Conservation (phyloP, 2,888 invertebrate genomes). For the Thyatira batis region DNA sequence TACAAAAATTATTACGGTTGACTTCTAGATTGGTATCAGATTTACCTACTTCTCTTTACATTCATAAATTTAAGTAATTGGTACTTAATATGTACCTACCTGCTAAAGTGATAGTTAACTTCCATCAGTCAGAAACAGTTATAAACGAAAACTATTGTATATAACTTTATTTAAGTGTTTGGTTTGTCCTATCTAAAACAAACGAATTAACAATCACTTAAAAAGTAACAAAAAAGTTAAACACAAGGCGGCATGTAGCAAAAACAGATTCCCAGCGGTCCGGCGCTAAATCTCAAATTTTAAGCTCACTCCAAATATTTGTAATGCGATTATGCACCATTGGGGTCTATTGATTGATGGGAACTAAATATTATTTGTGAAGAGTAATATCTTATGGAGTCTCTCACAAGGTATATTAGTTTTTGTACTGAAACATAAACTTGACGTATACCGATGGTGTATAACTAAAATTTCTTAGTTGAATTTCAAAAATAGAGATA, state of each 20-base stretch:
- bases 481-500: too few relatives aligned
- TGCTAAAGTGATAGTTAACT: too few relatives aligned
- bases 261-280: slow-evolving; percentile 22
- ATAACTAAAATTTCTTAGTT: too few relatives aligned
- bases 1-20: too few relatives aligned
- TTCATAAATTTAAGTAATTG: too few relatives aligned
- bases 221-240: background rate
- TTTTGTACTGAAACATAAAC: background rate
- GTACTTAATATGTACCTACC: too few relatives aligned
- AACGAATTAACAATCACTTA: background rate
- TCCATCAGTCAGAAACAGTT: too few relatives aligned
- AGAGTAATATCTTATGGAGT: slow-evolving; percentile 39
- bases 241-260: background rate
- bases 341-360: slow-evolving; percentile 67
- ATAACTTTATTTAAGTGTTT: too few relatives aligned
- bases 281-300: slow-evolving; percentile 65
- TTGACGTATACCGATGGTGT: too few relatives aligned
- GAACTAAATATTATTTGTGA: slow-evolving; percentile 44
- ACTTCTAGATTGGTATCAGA: too few relatives aligned
- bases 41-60: too few relatives aligned
- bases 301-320: slow-evolving; percentile 69
- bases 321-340: slow-evolving; percentile 66
- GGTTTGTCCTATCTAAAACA: background rate
- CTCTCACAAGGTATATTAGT: background rate
- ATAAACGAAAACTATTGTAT: too few relatives aligned